phyloP scores from a whole-genome alignment of 2,797 vertebrate genomes.

The Varecia variegata region DNA sequence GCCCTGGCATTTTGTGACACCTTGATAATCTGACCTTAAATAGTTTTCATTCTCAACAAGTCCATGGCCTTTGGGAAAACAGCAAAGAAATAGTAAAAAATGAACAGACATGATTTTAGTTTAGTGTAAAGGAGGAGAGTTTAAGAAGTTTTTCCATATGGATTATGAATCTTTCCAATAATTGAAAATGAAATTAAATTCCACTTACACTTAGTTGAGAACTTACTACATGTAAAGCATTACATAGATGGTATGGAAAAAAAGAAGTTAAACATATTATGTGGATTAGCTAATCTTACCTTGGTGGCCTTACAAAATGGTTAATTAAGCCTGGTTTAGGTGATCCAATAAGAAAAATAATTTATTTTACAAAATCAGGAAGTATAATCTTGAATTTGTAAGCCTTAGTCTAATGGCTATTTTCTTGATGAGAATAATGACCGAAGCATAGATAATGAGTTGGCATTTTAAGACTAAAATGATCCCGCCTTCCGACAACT shows the following conservation, averaged over 20 bases:
- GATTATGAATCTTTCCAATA: not conserved
- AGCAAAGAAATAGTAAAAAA: not conserved
- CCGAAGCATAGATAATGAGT: not conserved
- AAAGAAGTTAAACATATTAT: not conserved
- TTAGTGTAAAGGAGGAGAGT: not conserved
- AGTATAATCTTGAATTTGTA: not conserved
- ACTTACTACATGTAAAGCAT: not conserved
- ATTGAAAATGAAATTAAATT: not conserved
- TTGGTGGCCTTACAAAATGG: not conserved
- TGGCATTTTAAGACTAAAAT: not conserved
- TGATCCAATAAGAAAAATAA: not conserved
- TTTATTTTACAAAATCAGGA: not conserved
- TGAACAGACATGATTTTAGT: not conserved
- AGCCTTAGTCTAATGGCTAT: not conserved
- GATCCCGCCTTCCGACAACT: not conserved
- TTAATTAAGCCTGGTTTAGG: not conserved
- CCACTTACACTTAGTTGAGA: not conserved
- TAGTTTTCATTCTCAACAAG: not conserved
- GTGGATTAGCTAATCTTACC: not conserved
- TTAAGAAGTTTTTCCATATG: not conserved
- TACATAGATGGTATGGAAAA: not conserved
- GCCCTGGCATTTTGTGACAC: not conserved
- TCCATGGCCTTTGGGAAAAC: not conserved
- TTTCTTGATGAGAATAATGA: not conserved
- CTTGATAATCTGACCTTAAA: not conserved